A percentile compares a stretch with the other conserved stretches of the same genome.
Conservation (phyloP, 1,140 invertebrate species). For the Radopholus similis region DNA sequence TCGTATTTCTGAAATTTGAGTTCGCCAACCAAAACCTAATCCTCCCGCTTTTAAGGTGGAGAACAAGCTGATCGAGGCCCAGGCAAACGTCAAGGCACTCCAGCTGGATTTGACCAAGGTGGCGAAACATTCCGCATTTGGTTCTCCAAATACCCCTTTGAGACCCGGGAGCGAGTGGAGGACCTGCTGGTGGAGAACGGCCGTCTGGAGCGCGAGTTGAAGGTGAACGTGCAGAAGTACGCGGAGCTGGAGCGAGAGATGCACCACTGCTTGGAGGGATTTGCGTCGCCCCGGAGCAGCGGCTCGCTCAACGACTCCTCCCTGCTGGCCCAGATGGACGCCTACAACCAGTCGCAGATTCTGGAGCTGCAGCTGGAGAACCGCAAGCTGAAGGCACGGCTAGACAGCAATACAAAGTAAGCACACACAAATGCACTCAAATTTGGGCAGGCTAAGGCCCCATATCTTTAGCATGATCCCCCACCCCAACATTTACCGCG, state of each 20-base stretch:
- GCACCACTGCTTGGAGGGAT: neutral
- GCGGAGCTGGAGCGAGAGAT: constrained; percentile 27
- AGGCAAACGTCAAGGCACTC: constrained; percentile 32
- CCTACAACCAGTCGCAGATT: constrained; percentile 34
- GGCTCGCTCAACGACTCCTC: constrained; percentile 33
- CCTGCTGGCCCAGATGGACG: constrained; percentile 31
- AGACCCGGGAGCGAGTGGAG: constrained; percentile 29
- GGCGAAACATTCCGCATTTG: neutral
- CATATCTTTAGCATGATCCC: neutral
- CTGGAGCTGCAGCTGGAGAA: constrained; percentile 36
- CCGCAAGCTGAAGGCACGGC: constrained; percentile 33
- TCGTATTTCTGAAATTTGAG: no score
- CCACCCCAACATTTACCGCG: neutral
- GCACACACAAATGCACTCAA: neutral
- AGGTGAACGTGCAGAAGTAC: constrained; percentile 28
- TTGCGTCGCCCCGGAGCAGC: constrained; percentile 1
- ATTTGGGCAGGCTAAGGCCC: neutral
- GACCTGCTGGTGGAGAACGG: constrained; percentile 38
- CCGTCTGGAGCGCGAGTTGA: constrained; percentile 35
- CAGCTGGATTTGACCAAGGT: constrained; percentile 33
- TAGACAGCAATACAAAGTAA: constrained; percentile 15
- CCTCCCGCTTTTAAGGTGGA: constrained; percentile 14
- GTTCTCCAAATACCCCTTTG: neutral
- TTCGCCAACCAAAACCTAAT: neutral
- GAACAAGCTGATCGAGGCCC: constrained; percentile 32